A percentile compares a stretch with the other conserved stretches of the same genome.
Conservation (phyloP, 2,113 vertebrate species). For the Sakesphorus luctuosus region DNA sequence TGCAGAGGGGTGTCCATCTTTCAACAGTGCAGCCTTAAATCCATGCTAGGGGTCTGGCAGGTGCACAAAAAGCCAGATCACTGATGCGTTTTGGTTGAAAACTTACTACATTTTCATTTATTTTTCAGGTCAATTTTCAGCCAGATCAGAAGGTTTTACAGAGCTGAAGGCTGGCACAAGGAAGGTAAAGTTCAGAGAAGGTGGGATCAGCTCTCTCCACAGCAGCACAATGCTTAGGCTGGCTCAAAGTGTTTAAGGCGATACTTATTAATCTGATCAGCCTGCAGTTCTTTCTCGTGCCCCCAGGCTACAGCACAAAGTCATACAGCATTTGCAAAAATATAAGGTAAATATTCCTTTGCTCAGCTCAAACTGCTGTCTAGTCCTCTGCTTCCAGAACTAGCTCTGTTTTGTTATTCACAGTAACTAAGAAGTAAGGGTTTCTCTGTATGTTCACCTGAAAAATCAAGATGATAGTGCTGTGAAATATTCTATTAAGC, state of each 20-base stretch:
- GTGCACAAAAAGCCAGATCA: background rate
- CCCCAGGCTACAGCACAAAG: background rate
- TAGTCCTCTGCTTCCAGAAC: background rate
- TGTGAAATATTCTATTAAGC: slow-evolving; percentile 32
- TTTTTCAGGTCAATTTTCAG: background rate
- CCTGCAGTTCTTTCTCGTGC: background rate
- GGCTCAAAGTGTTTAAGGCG: background rate
- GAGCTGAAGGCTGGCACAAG: background rate
- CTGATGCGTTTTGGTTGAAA: background rate
- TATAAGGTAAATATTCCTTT: background rate
- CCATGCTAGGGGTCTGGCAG: background rate
- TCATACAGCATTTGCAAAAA: background rate
- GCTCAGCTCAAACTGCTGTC: background rate
- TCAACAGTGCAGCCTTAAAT: background rate
- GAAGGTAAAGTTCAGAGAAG: background rate
- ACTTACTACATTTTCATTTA: background rate
- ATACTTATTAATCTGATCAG: background rate
- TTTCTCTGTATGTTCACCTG: background rate
- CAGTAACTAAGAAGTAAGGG: background rate
- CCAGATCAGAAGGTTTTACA: background rate
- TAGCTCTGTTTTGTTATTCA: background rate
- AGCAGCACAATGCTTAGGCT: background rate
- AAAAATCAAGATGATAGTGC: slow-evolving; percentile 19
- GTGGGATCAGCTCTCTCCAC: background rate
- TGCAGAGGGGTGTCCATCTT: background rate